Percentiles rank a stretch among this genome's conserved stretches.
Conservation (phyloP, 2,113 vertebrate genomes). For the Phalacrocorax brasilianus region DNA sequence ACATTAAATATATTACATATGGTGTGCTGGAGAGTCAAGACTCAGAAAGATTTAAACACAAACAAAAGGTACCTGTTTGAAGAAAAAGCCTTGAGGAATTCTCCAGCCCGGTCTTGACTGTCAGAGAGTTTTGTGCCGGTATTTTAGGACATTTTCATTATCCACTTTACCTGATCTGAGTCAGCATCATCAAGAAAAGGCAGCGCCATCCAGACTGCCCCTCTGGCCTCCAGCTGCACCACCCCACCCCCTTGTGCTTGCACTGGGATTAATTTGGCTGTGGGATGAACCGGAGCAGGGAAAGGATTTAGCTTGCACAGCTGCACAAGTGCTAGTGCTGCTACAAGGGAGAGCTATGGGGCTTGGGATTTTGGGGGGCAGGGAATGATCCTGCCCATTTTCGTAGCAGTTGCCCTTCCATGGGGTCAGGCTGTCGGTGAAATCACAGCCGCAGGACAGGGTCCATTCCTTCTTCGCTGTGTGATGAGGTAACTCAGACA, state of each 20-base stretch:
- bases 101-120: not conserved
- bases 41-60: not conserved
- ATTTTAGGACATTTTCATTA: not conserved
- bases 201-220: not conserved
- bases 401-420: not conserved
- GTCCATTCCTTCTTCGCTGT: not conserved
- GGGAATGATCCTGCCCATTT: not conserved
- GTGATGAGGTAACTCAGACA: not conserved
- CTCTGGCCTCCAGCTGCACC: not conserved
- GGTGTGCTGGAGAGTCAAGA: not conserved
- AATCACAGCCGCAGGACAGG: not conserved
- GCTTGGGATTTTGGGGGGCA: not conserved
- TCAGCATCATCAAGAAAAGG: not conserved
- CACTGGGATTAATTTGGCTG: not conserved
- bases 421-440: not conserved
- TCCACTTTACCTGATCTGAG: not conserved
- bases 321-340: not conserved
- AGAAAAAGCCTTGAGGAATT: not conserved
- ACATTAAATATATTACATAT: not conserved
- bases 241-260: not conserved
- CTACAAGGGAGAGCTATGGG: not conserved
- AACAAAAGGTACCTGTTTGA: not conserved
- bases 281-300: not conserved
- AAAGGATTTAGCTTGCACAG: not conserved
- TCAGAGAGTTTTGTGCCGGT: not conserved